These are phyloP conservation scores for Sebastes baramenuke DNA, from an alignment of 2,797 vertebrate genomes.

Conservation along the genomic window DNA sequence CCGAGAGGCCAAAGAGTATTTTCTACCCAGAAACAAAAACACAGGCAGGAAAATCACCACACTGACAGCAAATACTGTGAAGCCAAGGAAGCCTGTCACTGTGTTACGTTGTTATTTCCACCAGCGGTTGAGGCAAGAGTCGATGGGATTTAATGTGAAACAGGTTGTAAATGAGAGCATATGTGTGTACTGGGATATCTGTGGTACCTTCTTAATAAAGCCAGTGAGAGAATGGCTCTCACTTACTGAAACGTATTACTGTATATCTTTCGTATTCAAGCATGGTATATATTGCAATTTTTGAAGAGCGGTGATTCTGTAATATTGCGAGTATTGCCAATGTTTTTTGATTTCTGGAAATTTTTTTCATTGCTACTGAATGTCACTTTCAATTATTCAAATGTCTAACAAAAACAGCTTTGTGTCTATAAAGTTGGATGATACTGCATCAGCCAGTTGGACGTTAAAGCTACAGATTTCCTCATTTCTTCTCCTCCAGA, in stretches of 20 bases:
- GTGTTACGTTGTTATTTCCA: background rate
- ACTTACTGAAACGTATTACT: background rate
- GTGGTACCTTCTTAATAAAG: background rate
- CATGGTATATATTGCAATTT: background rate
- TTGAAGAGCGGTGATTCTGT: background rate
- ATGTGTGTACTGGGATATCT: background rate
- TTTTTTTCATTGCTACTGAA: no score
- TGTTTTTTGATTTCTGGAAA: background rate
- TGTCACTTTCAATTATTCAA: no score
- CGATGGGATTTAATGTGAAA: background rate
- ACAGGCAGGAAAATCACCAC: background rate
- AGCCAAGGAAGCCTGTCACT: background rate
- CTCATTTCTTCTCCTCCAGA: background rate
- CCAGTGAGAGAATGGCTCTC: background rate
- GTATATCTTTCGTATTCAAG: background rate
- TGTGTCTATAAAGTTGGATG: no score
- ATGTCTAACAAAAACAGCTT: rapidly evolving
- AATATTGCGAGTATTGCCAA: background rate
- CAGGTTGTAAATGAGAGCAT: background rate
- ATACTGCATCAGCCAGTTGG: no score
- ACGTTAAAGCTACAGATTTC: background rate
- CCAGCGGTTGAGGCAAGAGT: background rate
- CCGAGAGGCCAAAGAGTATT: background rate
- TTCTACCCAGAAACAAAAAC: background rate
- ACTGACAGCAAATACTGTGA: background rate